These are phyloP conservation scores for Paradoxurus hermaphroditus DNA, from an alignment of 2,113 vertebrate genomes.

Conservation along the genomic window DNA sequence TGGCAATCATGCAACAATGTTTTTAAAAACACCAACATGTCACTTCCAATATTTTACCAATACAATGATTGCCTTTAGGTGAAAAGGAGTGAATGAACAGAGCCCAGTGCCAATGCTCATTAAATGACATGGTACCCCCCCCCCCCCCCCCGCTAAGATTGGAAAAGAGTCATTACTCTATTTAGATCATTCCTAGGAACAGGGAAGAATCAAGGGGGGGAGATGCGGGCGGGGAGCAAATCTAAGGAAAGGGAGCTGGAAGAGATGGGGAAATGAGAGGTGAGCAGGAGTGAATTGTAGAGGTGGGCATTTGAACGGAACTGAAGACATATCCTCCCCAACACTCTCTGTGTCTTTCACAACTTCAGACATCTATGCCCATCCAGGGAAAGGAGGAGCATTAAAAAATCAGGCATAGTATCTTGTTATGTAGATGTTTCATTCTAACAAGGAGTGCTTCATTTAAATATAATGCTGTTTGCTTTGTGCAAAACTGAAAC, in stretches of 20 bases:
- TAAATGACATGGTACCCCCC: background rate
- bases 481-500: conserved; percentile 41
- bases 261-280: background rate
- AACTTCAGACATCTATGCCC: background rate
- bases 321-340: background rate
- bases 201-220: background rate
- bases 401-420: background rate
- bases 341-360: background rate
- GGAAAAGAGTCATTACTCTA: background rate
- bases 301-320: background rate
- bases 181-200: background rate
- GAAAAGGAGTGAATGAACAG: background rate
- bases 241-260: background rate
- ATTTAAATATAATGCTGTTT: conserved; percentile 48
- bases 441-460: conserved; percentile 24
- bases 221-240: rapidly evolving
- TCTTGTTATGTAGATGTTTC: background rate
- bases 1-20: background rate
- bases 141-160: background rate
- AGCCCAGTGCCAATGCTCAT: background rate
- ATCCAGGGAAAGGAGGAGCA: background rate
- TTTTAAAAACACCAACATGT: background rate
- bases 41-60: background rate
- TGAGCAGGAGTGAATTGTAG: background rate
- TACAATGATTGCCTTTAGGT: background rate